Evolutionary conservation across 1,140 invertebrate species (phyloP), one percentile per base, ranked within the genome.

Genomic region (Drosophila kanapiae): DNA sequence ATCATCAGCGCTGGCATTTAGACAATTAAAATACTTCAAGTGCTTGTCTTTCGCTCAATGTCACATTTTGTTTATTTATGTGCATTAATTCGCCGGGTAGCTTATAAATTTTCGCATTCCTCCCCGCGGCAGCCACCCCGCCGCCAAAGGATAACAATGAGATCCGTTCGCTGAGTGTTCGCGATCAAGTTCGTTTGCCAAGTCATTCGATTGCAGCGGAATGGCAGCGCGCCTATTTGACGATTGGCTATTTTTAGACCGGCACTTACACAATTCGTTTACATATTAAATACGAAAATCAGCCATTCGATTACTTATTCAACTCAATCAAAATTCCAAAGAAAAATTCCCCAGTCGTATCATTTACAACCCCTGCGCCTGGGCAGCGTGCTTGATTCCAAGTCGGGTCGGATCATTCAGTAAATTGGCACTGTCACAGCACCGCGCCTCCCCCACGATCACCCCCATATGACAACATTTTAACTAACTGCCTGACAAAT

Each of bases 1-100:
- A 85, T 91, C 85, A 91, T 80, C 82, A 90, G 74, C 54, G 59
- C 54, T 83, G 90, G 90, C 85, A 91, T 91, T 91, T 90, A 84
- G 85, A 91, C 90, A 91, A 91, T 91, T 91, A 91, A 91, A 91
- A 91, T 91, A 91, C 82, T 91, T 91, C 85, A 90, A 90, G 85
- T 90, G 85, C 85, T 90, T 88, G 85, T 85, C 85, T 88, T 90
- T 90, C 85, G 85, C 85, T 88, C 85, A 88, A 88, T 78, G 84
- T 88, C 84, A 88, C 84, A 88, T 88, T 88, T 88, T 88, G 74
- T 84, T 88, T 88, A 88, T 88, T 88, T 88, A 88, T 88, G 84
- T 88, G 85, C 84, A 88, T 88, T 88, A 72, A 90, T 88, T 81
- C 82, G 81, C 85, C 49, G 74, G 85, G 85, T 78, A 88, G 85